Conservation (phyloP, 2,113 vertebrate genomes). For the Eublepharis macularius region DNA sequence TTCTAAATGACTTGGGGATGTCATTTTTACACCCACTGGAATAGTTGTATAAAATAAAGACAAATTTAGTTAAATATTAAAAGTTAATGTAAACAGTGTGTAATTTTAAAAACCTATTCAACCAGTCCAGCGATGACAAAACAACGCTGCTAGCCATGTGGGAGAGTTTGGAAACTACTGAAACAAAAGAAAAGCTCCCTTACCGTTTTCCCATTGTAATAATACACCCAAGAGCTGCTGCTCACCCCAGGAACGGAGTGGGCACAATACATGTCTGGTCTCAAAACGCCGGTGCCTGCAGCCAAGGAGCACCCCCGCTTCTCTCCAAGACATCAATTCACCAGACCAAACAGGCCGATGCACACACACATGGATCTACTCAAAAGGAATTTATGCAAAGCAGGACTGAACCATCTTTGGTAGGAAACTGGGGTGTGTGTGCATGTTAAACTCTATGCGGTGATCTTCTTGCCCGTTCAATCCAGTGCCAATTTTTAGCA, state of each 20-base stretch:
- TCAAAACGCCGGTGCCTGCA: slow-evolving; percentile 70
- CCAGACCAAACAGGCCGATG: slow-evolving; percentile 80
- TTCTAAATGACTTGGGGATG: neutral
- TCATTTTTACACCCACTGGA: neutral
- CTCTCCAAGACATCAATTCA: slow-evolving; percentile 84
- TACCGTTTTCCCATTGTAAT: slow-evolving; percentile 98
- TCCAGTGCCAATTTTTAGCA: slow-evolving; percentile 37
- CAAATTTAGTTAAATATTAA: slow-evolving; percentile 3
- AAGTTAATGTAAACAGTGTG: neutral
- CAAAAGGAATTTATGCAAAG: slow-evolving; percentile 97
- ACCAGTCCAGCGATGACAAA: slow-evolving; percentile 35
- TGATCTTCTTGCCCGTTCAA: slow-evolving; percentile 52
- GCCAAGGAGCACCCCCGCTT: slow-evolving; percentile 72
- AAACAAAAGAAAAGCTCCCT: slow-evolving; percentile 78
- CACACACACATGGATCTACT: slow-evolving; percentile 90
- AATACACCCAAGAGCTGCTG: slow-evolving; percentile 97
- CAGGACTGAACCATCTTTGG: slow-evolving; percentile 87
- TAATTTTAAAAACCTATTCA: neutral
- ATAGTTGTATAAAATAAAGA: slow-evolving; percentile 8
- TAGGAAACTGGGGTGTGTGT: slow-evolving; percentile 70
- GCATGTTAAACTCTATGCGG: slow-evolving; percentile 50
- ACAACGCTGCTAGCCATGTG: slow-evolving; percentile 49
- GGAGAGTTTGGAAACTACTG: slow-evolving; percentile 37
- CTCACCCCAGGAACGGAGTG: slow-evolving; percentile 96
- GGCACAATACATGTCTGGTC: slow-evolving; percentile 92